A percentile compares a stretch with the other conserved stretches of the same genome.
Conservation (phyloP, 2,797 vertebrate genomes). For the Mycteria americana region DNA sequence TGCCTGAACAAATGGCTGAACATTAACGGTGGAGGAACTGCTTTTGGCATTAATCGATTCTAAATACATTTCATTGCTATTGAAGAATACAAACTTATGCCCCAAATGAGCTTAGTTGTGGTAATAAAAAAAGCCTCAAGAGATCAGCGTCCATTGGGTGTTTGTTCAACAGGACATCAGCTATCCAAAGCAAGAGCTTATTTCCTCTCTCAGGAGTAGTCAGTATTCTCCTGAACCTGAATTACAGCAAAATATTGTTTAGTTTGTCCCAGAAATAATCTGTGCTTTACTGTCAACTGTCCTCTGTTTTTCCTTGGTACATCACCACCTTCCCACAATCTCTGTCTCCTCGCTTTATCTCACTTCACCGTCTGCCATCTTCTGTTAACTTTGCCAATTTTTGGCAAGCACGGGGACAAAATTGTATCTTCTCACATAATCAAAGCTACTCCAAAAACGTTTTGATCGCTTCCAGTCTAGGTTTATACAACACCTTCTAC, state of each 20-base stretch:
- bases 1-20: neutral
- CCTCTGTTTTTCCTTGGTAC: neutral
- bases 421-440: neutral
- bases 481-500: neutral
- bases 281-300: neutral
- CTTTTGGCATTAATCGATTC: neutral
- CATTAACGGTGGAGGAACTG: neutral
- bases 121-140: neutral
- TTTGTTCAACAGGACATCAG: neutral
- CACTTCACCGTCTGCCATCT: fast-evolving
- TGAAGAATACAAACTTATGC: neutral
- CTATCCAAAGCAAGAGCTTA: neutral
- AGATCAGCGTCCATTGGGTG: neutral
- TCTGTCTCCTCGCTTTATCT: neutral
- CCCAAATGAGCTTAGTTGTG: neutral
- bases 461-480: neutral
- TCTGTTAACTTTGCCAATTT: neutral
- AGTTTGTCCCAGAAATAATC: neutral
- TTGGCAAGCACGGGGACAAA: neutral
- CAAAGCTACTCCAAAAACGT: neutral
- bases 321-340: neutral
- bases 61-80: neutral
- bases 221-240: neutral
- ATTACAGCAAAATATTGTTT: neutral
- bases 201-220: neutral